These are phyloP conservation scores for Macrotrachela quadricornifera DNA, from an alignment of 1,140 invertebrate genomes.

Conservation along the genomic window DNA sequence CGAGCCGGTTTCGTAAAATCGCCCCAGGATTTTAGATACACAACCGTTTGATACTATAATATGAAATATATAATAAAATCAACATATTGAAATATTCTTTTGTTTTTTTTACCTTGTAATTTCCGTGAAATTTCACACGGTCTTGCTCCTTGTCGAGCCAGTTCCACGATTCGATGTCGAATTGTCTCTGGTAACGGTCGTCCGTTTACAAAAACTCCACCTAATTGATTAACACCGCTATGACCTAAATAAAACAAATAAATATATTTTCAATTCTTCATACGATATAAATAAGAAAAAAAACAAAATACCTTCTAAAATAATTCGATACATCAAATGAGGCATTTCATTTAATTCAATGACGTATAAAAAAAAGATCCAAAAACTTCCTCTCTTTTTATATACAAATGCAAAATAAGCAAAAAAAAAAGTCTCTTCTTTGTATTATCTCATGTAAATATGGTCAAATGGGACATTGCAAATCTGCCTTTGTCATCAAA, in stretches of 20 bases:
- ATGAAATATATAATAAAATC: neutral
- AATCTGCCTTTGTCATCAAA: too few relatives aligned
- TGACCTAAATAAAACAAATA: slow-evolving; percentile 25
- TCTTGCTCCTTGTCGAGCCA: slow-evolving; percentile 68
- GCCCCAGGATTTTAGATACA: slow-evolving; percentile 72
- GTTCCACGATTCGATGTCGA: slow-evolving; percentile 62
- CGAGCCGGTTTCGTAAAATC: slow-evolving; percentile 21
- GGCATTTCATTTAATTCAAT: too few relatives aligned
- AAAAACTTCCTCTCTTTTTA: too few relatives aligned
- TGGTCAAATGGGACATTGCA: too few relatives aligned
- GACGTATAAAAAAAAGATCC: too few relatives aligned
- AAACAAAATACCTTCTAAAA: too few relatives aligned
- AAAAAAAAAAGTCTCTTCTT: too few relatives aligned
- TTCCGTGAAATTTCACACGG: slow-evolving; percentile 87
- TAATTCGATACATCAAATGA: too few relatives aligned
- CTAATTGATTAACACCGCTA: slow-evolving; percentile 70
- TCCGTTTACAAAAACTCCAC: slow-evolving; percentile 75
- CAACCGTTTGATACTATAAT: slow-evolving; percentile 64
- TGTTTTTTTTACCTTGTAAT: slow-evolving; percentile 37
- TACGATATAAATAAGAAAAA: too few relatives aligned
- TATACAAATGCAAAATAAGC: too few relatives aligned
- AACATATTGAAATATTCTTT: neutral
- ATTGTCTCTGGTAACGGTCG: slow-evolving; percentile 59
- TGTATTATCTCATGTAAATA: too few relatives aligned
- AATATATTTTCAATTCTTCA: too few relatives aligned